phyloP scores from a whole-genome alignment of 92 coral and sea anemone genomes.

The Desmophyllum pertusum region DNA sequence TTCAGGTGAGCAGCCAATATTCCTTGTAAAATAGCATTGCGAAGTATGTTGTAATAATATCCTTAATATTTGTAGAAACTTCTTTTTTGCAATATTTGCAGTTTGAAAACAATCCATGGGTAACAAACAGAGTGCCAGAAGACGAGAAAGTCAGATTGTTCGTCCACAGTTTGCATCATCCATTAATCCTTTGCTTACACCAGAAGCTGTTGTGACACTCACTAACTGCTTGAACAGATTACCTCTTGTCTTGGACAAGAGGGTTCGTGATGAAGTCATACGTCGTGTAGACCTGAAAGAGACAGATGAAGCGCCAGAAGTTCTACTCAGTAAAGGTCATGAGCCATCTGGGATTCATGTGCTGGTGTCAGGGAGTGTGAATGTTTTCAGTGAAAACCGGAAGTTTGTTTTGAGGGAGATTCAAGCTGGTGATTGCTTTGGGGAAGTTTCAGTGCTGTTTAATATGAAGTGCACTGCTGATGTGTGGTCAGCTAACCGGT shows the following conservation, averaged over 20 bases:
- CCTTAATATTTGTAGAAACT: not conserved
- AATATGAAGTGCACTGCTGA: conserved; percentile 75
- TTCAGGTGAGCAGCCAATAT: too few relatives aligned
- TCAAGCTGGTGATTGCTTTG: conserved; percentile 74
- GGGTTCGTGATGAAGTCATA: conserved; percentile 56
- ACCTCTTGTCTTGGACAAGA: conserved; percentile 54
- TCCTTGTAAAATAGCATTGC: too few relatives aligned
- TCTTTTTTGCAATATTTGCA: not conserved
- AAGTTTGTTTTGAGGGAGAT: conserved; percentile 67
- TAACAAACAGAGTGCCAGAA: conserved; percentile 45
- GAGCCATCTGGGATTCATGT: conserved; percentile 72
- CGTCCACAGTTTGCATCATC: conserved; percentile 36
- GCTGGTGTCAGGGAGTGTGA: conserved; percentile 72
- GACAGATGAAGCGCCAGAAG: conserved; percentile 48
- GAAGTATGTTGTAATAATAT: not conserved
- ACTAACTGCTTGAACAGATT: conserved; percentile 62
- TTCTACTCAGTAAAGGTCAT: conserved; percentile 60
- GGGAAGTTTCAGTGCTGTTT: conserved; percentile 81
- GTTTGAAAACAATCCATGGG: conserved; percentile 33
- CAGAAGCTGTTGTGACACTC: conserved; percentile 52
- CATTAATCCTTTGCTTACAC: conserved; percentile 50
- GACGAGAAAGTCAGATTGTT: conserved; percentile 35
- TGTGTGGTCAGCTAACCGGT: conserved; percentile 69
- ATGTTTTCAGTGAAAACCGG: conserved; percentile 64
- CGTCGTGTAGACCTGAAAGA: conserved; percentile 47